Evolutionary conservation across 2,113 vertebrate genomes (phyloP).

Genomic region (Sminthopsis crassicaudata): DNA sequence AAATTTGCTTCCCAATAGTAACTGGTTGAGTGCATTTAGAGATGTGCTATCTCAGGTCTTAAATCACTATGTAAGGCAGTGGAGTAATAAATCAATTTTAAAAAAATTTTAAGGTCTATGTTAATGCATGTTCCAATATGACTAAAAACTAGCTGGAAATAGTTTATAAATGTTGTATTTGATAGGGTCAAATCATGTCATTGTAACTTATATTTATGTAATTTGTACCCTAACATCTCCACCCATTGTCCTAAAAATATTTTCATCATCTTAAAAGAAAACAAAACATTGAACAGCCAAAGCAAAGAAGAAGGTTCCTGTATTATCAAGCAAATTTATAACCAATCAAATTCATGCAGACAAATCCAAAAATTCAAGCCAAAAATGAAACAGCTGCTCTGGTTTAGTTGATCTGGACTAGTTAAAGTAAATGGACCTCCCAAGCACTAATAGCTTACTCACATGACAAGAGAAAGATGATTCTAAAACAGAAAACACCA

Average conservation of each 20-base stretch:
- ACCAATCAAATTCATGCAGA: slow-evolving; percentile 46
- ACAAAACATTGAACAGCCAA: slow-evolving; percentile 18
- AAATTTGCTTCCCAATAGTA: slow-evolving; percentile 43
- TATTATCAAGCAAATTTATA: slow-evolving; percentile 58
- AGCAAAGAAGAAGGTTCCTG: slow-evolving; percentile 20
- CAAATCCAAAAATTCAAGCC: slow-evolving; percentile 43
- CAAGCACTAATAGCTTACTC: slow-evolving; percentile 34
- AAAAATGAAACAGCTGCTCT: slow-evolving; percentile 54
- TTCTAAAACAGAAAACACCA: slow-evolving; percentile 17
- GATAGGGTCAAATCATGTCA: background rate
- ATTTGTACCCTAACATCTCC: background rate
- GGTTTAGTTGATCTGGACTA: slow-evolving; percentile 37
- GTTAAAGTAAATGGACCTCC: slow-evolving; percentile 45
- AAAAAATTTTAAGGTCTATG: slow-evolving; percentile 21
- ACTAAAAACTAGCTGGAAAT: slow-evolving; percentile 40
- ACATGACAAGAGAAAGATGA: slow-evolving; percentile 24
- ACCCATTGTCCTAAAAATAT: background rate
- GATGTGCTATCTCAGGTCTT: slow-evolving; percentile 37
- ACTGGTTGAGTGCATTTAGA: slow-evolving; percentile 43
- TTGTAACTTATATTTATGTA: background rate
- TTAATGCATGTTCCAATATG: slow-evolving; percentile 24
- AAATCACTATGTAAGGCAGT: slow-evolving; percentile 46
- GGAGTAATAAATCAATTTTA: slow-evolving; percentile 49
- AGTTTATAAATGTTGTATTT: slow-evolving; percentile 40
- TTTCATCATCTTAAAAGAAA: background rate